These are phyloP conservation scores for Lepus europaeus DNA, from an alignment of 2,113 vertebrate genomes.

Conservation along the genomic window DNA sequence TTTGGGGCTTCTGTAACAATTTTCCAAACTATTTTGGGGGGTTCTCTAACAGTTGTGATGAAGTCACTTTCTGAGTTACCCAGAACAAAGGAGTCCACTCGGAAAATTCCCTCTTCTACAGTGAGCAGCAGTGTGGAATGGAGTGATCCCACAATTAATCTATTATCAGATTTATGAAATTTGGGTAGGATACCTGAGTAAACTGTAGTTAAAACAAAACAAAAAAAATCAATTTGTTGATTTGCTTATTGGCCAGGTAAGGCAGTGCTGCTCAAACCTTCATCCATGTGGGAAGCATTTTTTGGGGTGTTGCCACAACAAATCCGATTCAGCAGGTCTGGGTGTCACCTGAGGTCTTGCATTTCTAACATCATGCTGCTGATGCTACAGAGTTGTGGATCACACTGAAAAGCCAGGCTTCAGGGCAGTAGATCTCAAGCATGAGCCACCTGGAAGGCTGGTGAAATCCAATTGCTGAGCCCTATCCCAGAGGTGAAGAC, in stretches of 20 bases:
- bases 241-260: not conserved
- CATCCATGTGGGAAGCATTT: accelerated
- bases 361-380: not conserved
- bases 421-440: not conserved
- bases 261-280: not conserved
- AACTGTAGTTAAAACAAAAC: not conserved
- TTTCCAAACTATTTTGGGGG: too few relatives aligned
- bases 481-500: too few relatives aligned
- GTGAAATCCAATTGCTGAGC: not conserved
- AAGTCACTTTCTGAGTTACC: not conserved
- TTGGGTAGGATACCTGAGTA: not conserved
- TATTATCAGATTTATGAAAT: not conserved
- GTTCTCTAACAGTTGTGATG: not conserved
- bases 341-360: not conserved
- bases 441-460: not conserved
- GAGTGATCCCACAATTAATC: not conserved
- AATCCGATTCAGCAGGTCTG: not conserved
- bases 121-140: not conserved
- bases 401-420: not conserved
- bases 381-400: not conserved
- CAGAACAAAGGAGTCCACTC: not conserved
- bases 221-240: not conserved
- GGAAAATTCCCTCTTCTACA: not conserved
- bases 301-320: not conserved
- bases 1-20: too few relatives aligned